Evolutionary conservation across 2,888 invertebrate species (phyloP), one percentile per base, ranked within the genome.

Genomic region (Trissolcus brochymenae): DNA sequence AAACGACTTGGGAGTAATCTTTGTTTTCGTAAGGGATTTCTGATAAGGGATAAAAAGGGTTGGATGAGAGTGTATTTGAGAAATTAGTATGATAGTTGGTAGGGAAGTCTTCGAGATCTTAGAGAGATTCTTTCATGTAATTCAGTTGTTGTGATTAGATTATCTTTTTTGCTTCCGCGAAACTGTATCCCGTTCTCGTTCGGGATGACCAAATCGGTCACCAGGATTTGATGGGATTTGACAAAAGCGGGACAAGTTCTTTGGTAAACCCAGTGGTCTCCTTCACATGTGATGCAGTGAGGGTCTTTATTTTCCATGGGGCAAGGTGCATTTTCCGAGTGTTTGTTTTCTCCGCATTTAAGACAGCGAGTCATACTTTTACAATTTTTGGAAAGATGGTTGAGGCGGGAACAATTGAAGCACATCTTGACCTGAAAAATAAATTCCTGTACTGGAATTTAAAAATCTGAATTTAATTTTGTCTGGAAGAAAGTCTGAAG

Each of bases 341-440:
- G 46, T 16, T 60, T 60, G 2, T 60, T 29, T 25, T 49, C 14
- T 0, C 50, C 50, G 29, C 61, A 61, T 13, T 17, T 25, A 13
- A 40, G 40, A 13, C 62, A 62, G 6, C 51, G 16, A 7, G 53
- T 1, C 13, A 17, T n/a, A 11, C 41, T 41, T 16, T 21, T 35
- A 9, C 62, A 62, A 9, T n/a, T n/a, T 14, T 62, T 62, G 6
- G 6, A n/a, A n/a, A 62, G 40, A 17, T 62, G 62, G 13, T 62
- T 62, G 35, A 21, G 40, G 2, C 41, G 16, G 13, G 1, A 62
- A 21, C 62, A 62, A 40, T 62, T 62, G 14, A 29, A 62, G 21
- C 51, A 62, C 9, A 17, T 40, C 53, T 41, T 62, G 1, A 62
- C 11, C 7, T 11, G 40, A 0, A 53, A 53, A 16, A 14, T 62